phyloP scores from a whole-genome alignment of 2,888 invertebrate genomes.

The Halocaridina rubra region DNA sequence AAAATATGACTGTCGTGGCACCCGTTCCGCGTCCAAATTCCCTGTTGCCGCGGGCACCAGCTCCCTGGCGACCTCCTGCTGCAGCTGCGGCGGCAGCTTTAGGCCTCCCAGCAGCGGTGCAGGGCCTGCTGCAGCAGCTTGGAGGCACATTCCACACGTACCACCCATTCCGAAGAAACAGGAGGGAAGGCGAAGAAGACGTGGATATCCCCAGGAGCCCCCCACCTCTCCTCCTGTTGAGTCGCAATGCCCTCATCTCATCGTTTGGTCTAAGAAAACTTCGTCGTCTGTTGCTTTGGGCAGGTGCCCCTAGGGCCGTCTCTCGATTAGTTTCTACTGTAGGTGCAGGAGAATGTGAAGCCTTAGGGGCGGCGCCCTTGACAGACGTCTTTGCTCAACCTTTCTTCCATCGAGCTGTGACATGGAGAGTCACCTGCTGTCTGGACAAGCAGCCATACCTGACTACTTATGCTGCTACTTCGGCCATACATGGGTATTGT shows the following conservation, averaged over 20 bases:
- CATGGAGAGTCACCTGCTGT: conserved; percentile 57
- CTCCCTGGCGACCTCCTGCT: conserved; percentile 53
- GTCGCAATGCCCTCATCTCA: conserved; percentile 41
- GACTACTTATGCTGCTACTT: conserved; percentile 58
- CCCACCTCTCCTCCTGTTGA: conserved; percentile 36
- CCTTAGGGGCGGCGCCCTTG: conserved; percentile 53
- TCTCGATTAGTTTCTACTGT: conserved; percentile 44
- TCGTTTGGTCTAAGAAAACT: conserved; percentile 52
- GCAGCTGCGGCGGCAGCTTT: conserved; percentile 41
- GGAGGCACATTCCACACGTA: conserved; percentile 61
- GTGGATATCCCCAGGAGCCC: conserved; percentile 31
- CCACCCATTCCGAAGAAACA: conserved; percentile 54
- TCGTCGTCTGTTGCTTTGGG: conserved; percentile 38
- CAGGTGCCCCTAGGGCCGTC: conserved; percentile 49
- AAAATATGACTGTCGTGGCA: conserved; percentile 40
- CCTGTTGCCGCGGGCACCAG: conserved; percentile 54
- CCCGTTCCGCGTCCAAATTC: conserved; percentile 48
- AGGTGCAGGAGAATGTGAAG: conserved; percentile 49
- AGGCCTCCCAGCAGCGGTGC: conserved; percentile 53
- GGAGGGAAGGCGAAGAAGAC: conserved; percentile 20
- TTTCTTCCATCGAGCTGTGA: conserved; percentile 59
- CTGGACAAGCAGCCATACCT: conserved; percentile 60
- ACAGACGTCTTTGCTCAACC: conserved; percentile 57
- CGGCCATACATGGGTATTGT: conserved; percentile 50
- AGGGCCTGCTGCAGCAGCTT: conserved; percentile 54